Conservation (phyloP, 2,888 invertebrate species). For the Hemaris fuciformis region DNA sequence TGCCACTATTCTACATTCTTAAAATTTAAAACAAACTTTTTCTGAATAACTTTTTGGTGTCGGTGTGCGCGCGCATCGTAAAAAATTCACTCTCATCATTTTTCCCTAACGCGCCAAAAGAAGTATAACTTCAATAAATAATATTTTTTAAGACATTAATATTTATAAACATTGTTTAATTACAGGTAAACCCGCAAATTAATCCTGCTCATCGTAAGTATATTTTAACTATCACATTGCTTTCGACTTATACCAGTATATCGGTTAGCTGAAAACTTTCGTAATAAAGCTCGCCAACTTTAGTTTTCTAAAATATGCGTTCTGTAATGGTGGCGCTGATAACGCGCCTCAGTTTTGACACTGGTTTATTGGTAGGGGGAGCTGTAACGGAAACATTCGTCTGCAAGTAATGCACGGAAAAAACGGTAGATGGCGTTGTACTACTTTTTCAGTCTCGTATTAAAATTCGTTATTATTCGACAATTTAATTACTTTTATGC, state of each 20-base stretch:
- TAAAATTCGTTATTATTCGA: no score
- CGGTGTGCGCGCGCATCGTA: no score
- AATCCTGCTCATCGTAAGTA: background rate
- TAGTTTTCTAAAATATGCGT: constrained; percentile 33
- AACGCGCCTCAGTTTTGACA: constrained; percentile 20
- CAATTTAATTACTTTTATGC: no score
- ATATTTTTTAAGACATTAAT: no score
- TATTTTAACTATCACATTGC: background rate
- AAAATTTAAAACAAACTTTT: no score
- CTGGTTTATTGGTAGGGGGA: constrained; percentile 19
- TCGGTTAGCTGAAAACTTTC: constrained; percentile 15
- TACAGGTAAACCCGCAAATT: background rate
- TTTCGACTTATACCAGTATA: background rate
- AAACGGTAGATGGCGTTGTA: background rate
- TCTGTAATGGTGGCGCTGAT: constrained; percentile 37
- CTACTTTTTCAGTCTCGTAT: background rate
- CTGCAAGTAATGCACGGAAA: background rate
- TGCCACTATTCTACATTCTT: no score
- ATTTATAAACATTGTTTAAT: background rate
- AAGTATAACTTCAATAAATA: no score
- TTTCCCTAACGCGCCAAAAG: no score
- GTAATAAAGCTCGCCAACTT: constrained; percentile 35
- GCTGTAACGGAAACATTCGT: constrained; percentile 10
- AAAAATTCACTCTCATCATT: no score
- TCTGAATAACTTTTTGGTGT: no score